Percentiles rank a stretch among this genome's conserved stretches.
Evolutionary conservation across 2,113 vertebrate genomes (phyloP).

Genomic region (Malurus elegans): DNA sequence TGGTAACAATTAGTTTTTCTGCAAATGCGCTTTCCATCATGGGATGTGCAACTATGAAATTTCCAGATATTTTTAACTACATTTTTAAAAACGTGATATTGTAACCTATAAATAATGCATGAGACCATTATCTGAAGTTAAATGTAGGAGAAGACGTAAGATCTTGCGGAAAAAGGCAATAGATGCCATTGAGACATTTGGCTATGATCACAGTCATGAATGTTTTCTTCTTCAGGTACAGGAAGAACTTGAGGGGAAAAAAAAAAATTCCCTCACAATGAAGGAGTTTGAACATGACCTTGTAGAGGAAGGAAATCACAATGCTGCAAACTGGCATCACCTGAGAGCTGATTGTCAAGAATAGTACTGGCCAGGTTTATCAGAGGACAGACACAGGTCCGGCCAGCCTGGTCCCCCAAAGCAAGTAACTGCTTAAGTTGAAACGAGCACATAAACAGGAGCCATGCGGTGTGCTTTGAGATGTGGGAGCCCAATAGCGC

Average conservation of each 20-base stretch:
- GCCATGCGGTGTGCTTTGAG: fast-evolving
- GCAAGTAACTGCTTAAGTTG: not conserved
- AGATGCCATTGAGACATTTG: not conserved
- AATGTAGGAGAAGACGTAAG: not conserved
- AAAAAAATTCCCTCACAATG: not conserved
- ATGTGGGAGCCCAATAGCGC: fast-evolving
- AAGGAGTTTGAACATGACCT: not conserved
- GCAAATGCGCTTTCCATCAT: not conserved
- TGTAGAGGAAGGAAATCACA: not conserved
- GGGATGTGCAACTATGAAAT: not conserved
- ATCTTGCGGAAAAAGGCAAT: not conserved
- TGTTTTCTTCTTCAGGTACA: fast-evolving
- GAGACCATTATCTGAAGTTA: not conserved
- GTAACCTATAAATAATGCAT: not conserved
- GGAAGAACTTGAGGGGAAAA: not conserved
- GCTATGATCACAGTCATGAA: fast-evolving
- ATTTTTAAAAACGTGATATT: not conserved
- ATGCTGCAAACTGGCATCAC: fast-evolving
- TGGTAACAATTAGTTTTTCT: not conserved
- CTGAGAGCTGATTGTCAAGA: not conserved
- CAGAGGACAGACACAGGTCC: not conserved
- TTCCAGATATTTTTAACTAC: not conserved
- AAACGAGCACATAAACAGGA: not conserved
- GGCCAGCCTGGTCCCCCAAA: not conserved
- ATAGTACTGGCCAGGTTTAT: not conserved